These are phyloP conservation scores for Cygnus olor DNA, from an alignment of 2,797 vertebrate species.

Conservation along the genomic window DNA sequence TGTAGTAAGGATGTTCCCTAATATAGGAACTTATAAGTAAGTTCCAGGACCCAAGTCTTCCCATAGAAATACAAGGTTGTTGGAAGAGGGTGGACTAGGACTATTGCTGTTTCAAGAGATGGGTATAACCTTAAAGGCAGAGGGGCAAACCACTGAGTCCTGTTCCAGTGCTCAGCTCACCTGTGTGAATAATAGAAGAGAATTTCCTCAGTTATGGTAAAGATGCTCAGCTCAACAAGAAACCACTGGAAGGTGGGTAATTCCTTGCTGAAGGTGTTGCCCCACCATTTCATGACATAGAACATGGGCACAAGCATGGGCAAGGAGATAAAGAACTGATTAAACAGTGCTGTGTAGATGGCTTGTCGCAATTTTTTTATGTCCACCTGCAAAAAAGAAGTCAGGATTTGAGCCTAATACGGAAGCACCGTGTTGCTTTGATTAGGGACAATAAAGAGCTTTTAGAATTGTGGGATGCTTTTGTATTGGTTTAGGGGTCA, in stretches of 20 bases:
- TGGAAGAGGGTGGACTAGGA: not conserved
- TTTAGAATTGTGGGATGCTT: not conserved
- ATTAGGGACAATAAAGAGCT: not conserved
- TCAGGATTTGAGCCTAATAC: not conserved
- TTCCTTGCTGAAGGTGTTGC: slow-evolving; percentile 83
- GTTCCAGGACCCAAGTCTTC: not conserved
- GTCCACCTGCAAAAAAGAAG: slow-evolving; percentile 84
- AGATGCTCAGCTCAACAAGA: slow-evolving; percentile 85
- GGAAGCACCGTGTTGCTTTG: not conserved
- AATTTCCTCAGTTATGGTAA: slow-evolving; percentile 85
- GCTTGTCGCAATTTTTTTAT: slow-evolving; percentile 77
- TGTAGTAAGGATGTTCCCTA: not conserved
- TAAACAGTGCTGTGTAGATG: slow-evolving; percentile 77
- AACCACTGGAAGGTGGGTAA: slow-evolving; percentile 91
- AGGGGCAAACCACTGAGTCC: not conserved
- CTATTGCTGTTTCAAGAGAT: not conserved
- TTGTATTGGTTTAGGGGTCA: not conserved
- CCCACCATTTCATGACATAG: slow-evolving; percentile 76
- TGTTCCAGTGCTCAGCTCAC: slow-evolving; percentile 69
- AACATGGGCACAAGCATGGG: slow-evolving; percentile 83
- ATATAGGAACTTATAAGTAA: too few species aligned
- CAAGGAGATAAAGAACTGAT: slow-evolving; percentile 83
- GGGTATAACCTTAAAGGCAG: not conserved
- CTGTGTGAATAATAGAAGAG: slow-evolving; percentile 95
- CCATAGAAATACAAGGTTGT: not conserved